These are phyloP conservation scores for Empidonax traillii DNA, from an alignment of 2,113 vertebrate genomes.

Conservation along the genomic window DNA sequence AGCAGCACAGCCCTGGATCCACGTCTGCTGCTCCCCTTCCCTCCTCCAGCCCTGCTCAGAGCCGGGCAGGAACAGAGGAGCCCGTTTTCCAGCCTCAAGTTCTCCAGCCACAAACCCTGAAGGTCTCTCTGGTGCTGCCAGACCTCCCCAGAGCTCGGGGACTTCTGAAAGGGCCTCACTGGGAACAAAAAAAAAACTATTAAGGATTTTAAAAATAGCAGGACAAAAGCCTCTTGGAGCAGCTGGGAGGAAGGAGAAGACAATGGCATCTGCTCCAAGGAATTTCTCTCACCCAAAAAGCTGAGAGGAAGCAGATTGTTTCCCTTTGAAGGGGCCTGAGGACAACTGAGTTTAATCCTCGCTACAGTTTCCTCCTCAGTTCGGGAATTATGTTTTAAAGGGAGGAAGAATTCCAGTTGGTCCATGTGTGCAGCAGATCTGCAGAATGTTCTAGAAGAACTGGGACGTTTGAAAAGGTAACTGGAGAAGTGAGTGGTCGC, in stretches of 20 bases:
- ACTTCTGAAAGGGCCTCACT: not conserved
- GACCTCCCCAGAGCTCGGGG: not conserved
- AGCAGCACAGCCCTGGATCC: not conserved
- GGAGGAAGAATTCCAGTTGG: not conserved
- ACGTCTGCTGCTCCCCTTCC: not conserved
- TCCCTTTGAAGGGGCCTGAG: conserved; percentile 6
- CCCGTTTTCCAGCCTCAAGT: not conserved
- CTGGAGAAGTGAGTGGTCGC: not conserved
- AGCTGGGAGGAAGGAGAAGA: conserved; percentile 50
- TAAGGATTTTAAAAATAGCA: conserved; percentile 25
- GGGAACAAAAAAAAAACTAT: conserved; percentile 22
- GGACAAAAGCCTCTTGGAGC: conserved; percentile 21
- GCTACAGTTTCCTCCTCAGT: not conserved
- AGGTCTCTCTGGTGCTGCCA: not conserved
- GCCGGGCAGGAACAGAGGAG: not conserved
- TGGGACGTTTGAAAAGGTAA: not conserved
- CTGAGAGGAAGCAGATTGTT: conserved; percentile 37
- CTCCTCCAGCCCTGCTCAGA: not conserved
- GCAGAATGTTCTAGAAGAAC: not conserved
- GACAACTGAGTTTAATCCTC: not conserved
- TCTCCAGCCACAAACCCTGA: conserved; percentile 21
- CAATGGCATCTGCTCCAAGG: conserved; percentile 29
- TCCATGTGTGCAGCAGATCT: not conserved
- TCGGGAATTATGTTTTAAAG: not conserved
- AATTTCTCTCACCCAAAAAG: conserved; percentile 30